Evolutionary conservation across 2,113 vertebrate genomes (phyloP).

Genomic region (Cacatua alba): DNA sequence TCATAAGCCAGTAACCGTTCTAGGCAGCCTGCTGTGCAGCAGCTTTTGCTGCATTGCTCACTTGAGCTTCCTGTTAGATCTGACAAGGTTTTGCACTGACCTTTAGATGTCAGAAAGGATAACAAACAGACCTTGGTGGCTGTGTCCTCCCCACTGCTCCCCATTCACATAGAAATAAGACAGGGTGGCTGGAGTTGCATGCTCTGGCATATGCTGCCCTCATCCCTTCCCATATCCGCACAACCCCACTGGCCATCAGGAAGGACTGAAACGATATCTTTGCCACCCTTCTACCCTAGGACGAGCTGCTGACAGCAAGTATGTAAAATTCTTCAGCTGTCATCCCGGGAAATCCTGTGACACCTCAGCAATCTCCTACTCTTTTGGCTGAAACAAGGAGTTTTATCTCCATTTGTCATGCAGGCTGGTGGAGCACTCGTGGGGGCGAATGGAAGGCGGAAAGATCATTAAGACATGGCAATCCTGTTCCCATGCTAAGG

Average conservation of each 20-base stretch:
- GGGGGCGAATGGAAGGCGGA: background rate
- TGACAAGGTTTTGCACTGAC: background rate
- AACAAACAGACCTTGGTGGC: background rate
- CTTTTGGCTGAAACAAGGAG: background rate
- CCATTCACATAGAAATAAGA: accelerated
- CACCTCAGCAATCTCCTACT: background rate
- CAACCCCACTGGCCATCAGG: background rate
- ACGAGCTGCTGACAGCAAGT: background rate
- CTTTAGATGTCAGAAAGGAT: background rate
- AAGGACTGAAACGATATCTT: background rate
- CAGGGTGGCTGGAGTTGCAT: background rate
- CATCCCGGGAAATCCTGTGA: background rate
- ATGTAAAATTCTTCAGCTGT: background rate
- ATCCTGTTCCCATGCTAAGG: background rate
- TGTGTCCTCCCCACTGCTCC: background rate
- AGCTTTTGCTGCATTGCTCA: background rate
- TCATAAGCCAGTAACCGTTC: background rate
- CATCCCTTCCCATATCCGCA: background rate
- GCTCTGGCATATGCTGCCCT: background rate
- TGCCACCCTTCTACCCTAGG: background rate
- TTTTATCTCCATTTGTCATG: background rate
- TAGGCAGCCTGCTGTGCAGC: background rate
- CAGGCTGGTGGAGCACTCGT: background rate
- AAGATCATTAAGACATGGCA: too few relatives aligned
- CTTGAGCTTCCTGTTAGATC: background rate